phyloP scores from a whole-genome alignment of 2,888 invertebrate species.

The Pandemis heparana region DNA sequence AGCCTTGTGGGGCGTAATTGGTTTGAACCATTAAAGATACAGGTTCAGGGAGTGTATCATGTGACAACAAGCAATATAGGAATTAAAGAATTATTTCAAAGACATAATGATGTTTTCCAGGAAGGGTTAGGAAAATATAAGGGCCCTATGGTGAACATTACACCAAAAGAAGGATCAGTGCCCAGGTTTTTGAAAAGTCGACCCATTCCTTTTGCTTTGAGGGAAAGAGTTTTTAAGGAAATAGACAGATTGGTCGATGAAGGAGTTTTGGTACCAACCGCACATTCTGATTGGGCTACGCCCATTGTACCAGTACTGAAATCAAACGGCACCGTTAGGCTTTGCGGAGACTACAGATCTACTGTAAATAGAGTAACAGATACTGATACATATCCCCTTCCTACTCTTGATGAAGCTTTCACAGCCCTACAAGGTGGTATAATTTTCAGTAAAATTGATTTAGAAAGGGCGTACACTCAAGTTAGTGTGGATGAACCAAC shows the following conservation, averaged over 20 bases:
- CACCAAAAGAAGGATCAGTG: background rate
- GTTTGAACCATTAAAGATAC: background rate
- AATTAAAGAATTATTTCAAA: background rate
- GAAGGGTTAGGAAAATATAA: background rate
- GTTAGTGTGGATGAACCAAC: background rate
- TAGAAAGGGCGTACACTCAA: conserved; percentile 6
- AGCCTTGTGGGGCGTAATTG: background rate
- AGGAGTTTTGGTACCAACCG: background rate
- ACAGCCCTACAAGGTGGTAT: background rate
- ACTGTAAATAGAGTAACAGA: background rate
- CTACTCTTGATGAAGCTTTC: background rate
- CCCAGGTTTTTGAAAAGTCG: background rate
- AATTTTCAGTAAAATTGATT: background rate
- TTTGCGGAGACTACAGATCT: background rate
- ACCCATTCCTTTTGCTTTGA: background rate
- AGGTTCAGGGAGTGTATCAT: background rate
- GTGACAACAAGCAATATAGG: background rate
- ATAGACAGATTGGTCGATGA: background rate
- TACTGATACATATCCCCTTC: background rate
- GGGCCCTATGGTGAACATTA: background rate
- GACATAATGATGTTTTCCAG: background rate
- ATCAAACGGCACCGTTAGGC: background rate
- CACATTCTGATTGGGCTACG: background rate
- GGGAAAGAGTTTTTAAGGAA: background rate
- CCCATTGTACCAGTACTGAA: background rate